phyloP scores from a whole-genome alignment of 2,113 vertebrate genomes.

The Marcusenius ussheri region DNA sequence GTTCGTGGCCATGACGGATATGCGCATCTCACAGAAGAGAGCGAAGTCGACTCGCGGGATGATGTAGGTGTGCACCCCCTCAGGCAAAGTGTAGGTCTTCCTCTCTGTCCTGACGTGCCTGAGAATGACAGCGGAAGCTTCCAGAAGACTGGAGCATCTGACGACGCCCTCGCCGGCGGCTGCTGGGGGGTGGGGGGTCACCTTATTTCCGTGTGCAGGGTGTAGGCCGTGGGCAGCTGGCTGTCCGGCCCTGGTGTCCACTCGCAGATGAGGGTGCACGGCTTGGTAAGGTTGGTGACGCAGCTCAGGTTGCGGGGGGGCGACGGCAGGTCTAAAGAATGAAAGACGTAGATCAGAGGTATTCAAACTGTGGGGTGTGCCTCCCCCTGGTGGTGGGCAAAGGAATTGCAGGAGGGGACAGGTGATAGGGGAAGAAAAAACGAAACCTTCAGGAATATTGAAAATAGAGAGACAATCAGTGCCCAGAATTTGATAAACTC shows the following conservation, averaged over 20 bases:
- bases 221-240: slow-evolving; percentile 55
- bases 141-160: neutral
- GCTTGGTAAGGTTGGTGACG: slow-evolving; percentile 57
- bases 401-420: neutral
- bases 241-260: slow-evolving; percentile 67
- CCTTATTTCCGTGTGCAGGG: slow-evolving; percentile 50
- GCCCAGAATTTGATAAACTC: neutral
- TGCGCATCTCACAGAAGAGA: slow-evolving; percentile 57
- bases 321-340: slow-evolving; percentile 63
- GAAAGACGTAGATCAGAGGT: neutral
- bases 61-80: slow-evolving; percentile 43
- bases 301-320: slow-evolving; percentile 73
- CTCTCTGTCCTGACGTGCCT: slow-evolving; percentile 29
- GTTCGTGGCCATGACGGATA: slow-evolving; percentile 72
- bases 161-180: neutral
- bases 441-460: neutral
- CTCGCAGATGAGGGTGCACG: slow-evolving; percentile 59
- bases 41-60: slow-evolving; percentile 62
- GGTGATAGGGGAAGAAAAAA: neutral
- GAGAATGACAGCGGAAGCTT: slow-evolving; percentile 1
- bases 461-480: neutral
- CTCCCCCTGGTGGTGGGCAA: neutral
- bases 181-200: neutral
- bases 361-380: neutral
- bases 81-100: slow-evolving; percentile 27